A percentile compares a stretch with the other conserved stretches of the same genome.
Conservation (phyloP, 2,797 vertebrate species). For the Acipenser oxyrinchus region DNA sequence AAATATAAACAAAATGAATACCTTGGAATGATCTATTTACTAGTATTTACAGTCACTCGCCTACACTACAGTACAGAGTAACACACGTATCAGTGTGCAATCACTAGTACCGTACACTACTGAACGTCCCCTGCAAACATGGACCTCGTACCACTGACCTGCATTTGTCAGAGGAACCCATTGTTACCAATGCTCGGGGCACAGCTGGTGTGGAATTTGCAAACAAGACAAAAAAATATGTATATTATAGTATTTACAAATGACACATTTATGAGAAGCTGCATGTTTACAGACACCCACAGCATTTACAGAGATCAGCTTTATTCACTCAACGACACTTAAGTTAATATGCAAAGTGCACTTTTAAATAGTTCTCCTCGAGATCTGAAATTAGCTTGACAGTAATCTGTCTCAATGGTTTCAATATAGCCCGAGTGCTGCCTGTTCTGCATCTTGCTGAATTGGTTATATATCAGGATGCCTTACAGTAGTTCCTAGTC, state of each 20-base stretch:
- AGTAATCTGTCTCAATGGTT: too few species aligned
- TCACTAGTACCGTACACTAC: slow-evolving; percentile 32
- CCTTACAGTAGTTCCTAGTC: too few species aligned
- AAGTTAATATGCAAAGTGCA: too few species aligned
- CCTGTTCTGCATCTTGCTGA: too few species aligned
- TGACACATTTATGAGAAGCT: not conserved
- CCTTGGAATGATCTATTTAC: slow-evolving; percentile 16
- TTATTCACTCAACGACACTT: too few species aligned
- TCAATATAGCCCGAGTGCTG: too few species aligned
- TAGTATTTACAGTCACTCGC: slow-evolving; percentile 30
- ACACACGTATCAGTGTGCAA: slow-evolving; percentile 27
- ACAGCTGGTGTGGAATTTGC: not conserved
- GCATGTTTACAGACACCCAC: not conserved
- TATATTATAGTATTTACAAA: not conserved
- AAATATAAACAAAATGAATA: slow-evolving; percentile 14
- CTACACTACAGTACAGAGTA: slow-evolving; percentile 25
- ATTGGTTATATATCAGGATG: too few species aligned
- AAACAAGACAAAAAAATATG: not conserved
- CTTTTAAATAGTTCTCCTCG: too few species aligned
- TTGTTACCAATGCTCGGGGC: not conserved
- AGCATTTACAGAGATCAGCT: too few species aligned
- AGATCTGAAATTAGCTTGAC: too few species aligned
- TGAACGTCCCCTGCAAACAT: slow-evolving; percentile 3
- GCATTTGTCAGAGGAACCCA: too few species aligned
- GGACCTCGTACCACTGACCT: not conserved